These are phyloP conservation scores for Cassiopea xamachana DNA, from an alignment of 30 jellyfish, hydroid and myxozoan genomes.

Conservation along the genomic window DNA sequence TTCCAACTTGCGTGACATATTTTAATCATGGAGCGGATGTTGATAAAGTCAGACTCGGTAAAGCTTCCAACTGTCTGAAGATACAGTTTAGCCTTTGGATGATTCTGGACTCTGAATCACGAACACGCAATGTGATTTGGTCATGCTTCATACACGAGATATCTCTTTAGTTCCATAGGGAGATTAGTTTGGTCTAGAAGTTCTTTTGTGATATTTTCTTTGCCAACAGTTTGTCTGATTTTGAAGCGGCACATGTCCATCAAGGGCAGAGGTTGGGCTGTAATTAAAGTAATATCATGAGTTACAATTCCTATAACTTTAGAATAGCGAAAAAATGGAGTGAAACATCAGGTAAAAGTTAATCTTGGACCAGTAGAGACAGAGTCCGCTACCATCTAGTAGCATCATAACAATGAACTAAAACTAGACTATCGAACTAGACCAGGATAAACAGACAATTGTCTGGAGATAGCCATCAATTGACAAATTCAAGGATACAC, in stretches of 20 bases:
- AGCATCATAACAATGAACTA: too few species aligned
- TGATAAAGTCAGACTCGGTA: not conserved
- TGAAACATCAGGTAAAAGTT: too few species aligned
- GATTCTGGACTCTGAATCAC: slow-evolving; percentile 7
- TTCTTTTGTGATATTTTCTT: slow-evolving; percentile 86
- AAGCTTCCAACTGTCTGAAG: not conserved
- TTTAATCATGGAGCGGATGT: not conserved
- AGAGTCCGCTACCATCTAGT: too few species aligned
- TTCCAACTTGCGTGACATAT: not conserved
- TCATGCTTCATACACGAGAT: slow-evolving; percentile 94
- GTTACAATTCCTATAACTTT: too few species aligned
- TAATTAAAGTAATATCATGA: slow-evolving; percentile 25
- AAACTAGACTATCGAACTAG: too few species aligned
- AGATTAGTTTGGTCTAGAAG: slow-evolving; percentile 71
- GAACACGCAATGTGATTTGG: slow-evolving; percentile 30
- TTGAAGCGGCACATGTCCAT: slow-evolving; percentile 92
- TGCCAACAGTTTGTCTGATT: slow-evolving; percentile 90
- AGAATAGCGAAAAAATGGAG: too few species aligned
- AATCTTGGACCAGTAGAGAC: too few species aligned
- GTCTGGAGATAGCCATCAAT: too few species aligned
- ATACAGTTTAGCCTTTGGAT: not conserved
- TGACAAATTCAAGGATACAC: too few species aligned
- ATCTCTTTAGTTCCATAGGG: slow-evolving; percentile 85
- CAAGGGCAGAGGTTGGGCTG: slow-evolving; percentile 98
- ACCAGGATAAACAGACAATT: too few species aligned